Evolutionary conservation across 1,140 invertebrate species (phyloP).

Genomic region (Formica exsecta): DNA sequence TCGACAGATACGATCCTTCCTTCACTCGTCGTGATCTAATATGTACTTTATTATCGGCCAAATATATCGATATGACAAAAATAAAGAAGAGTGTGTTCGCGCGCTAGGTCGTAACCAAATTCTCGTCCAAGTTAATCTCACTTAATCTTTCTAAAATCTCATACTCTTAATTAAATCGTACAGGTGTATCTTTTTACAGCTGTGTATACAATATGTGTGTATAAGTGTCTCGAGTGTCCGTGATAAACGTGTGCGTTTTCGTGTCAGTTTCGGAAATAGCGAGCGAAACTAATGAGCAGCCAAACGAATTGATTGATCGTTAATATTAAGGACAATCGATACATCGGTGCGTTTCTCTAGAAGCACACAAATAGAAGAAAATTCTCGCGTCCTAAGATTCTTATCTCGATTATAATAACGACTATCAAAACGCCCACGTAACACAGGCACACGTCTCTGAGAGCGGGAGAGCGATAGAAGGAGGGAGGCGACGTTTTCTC

Average conservation of each 20-base stretch:
- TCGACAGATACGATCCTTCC: not conserved
- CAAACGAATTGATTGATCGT: constrained; percentile 68
- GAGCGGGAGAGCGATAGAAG: constrained; percentile 5
- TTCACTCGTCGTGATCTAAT: constrained; percentile 64
- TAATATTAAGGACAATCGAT: constrained; percentile 74
- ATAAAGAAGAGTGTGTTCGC: constrained; percentile 68
- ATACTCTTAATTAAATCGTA: constrained; percentile 42
- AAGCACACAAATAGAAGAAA: constrained; percentile 75
- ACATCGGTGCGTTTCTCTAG: constrained; percentile 68
- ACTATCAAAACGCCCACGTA: constrained; percentile 36
- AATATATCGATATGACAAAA: constrained; percentile 75
- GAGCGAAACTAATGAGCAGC: constrained; percentile 36
- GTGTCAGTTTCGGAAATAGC: constrained; percentile 40
- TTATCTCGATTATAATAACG: constrained; percentile 37
- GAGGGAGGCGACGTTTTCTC: not conserved
- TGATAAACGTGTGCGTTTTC: constrained; percentile 17
- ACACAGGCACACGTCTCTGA: constrained; percentile 48
- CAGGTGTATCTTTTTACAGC: constrained; percentile 29
- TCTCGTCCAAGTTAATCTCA: constrained; percentile 3
- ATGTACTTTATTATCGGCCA: constrained; percentile 79
- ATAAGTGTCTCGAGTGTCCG: constrained; percentile 6
- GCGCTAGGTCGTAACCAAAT: constrained; percentile 9
- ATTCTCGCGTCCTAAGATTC: constrained; percentile 43
- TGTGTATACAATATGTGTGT: constrained; percentile 50
- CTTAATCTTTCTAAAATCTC: constrained; percentile 36